Evolutionary conservation across 2,888 invertebrate species (phyloP), one percentile per base, ranked within the genome.

Genomic region (Drosophila mettleri): DNA sequence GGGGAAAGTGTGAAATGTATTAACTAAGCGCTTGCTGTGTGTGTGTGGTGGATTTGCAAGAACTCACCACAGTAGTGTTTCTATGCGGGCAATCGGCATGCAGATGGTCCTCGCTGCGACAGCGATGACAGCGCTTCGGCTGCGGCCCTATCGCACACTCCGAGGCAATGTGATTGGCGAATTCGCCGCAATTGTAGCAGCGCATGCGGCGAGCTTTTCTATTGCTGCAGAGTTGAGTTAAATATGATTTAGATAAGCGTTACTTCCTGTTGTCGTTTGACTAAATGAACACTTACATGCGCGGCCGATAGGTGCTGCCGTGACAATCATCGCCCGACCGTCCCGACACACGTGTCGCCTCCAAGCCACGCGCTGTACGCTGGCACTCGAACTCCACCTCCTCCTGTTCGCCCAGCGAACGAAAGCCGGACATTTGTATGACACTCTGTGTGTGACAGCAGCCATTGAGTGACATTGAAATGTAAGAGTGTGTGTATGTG

Each of bases 161-260:
- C 34, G 97, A 96, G 33, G 98, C 98, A 89, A 98, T 96, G 93
- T 98, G 98, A 92, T 97, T 97, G 51, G 97, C 96, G 90, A 97
- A 97, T 92, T 97, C 97, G 5, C 98, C 97, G 90, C 98, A 98
- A 92, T 98, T 98, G 92, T 97, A 98, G 93, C 98, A 98, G 90
- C 97, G 95, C 91, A 97, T 96, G 94, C 97, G 97, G 83, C 96
- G 95, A 93, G 96, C 97, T 92, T 96, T 96, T 49, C 96, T 51
- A 73, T 82, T 88, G 58, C 88, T 86, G 45, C 20, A 18, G 27
- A 52, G 20, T 51, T 27, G 36, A 52, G 27, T 52, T 52, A 27
- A 27, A 38, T 27, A 7, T 29, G n/a, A 24, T 43, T 41, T 18
- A 14, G 9, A 41, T 3, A n/a, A 10, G 2, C 2, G n/a, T n/a